Base-by-base conservation (phyloP, 2,113 vertebrate genomes). In the Chaenocephalus aceratus region DNA sequence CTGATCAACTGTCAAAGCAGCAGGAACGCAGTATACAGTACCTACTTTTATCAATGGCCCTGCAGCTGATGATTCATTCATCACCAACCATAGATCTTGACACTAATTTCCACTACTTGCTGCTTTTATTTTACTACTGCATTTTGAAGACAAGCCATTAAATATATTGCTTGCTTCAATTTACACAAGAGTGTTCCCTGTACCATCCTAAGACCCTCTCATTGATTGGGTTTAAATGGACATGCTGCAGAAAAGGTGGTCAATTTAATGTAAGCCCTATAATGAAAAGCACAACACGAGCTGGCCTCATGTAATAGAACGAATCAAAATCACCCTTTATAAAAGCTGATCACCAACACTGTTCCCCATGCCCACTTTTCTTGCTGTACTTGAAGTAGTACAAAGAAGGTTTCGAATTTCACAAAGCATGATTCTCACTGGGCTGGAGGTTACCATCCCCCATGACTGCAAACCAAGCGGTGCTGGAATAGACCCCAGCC, bases 391-490 rank as follows among this genome's bases (percentile, higher is more conserved):
- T 86, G 64, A 88, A 91, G 83, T 63, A 85, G 84, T 87, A 91
- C 88, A 91, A 93, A 92, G 90, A 90, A 64, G 92, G 92, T 93
- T 92, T 95, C 93, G 5, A 52, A 94, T 95, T 94, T 94, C 94
- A 94, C 90, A 88, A 86, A 92, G 87, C 89, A 79, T 88, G 87
- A 90, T 91, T 91, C 92, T 84, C 84, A 85, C 85, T 85, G 80
- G 85, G 75, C 81, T 84, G 73, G 72, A 73, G 80, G 81, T 83
- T 92, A 91, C 91, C 91, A 87, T 89, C 91, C 92, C 92, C 91
- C 91, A 90, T 91, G 85, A 81, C 90, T 89, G 87, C 89, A 89
- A 91, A 82, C 78, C 82, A 75, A 75, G 79, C 89, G 80, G 82
- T 30, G 85, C 88, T 91, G 87, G 81, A 92, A 86, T 72, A 88